These are phyloP conservation scores for Penaeus japonicus DNA, from an alignment of 1,140 invertebrate species.

Conservation along the genomic window DNA sequence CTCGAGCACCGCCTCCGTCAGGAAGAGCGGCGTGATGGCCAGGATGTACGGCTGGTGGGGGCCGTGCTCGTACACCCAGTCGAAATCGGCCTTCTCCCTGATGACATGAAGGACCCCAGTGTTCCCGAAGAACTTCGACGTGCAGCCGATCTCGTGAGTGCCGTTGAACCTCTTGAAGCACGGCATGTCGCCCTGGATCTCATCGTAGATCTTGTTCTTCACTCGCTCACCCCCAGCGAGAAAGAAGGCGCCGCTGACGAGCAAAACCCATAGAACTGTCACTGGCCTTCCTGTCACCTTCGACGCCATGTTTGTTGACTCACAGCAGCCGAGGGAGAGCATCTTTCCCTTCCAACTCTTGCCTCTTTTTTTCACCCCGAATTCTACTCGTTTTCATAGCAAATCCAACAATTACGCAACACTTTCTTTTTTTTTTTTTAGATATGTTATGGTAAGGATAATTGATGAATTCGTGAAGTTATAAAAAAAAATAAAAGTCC, in stretches of 20 bases:
- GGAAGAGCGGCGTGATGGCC: conserved; percentile 60
- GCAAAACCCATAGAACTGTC: background rate
- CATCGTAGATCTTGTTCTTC: conserved; percentile 82
- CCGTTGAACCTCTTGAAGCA: conserved; percentile 90
- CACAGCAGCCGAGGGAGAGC: no score
- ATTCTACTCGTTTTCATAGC: no score
- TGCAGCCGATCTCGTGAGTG: conserved; percentile 91
- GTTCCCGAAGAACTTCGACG: conserved; percentile 81
- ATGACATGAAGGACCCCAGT: conserved; percentile 85
- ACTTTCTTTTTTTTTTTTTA: no score
- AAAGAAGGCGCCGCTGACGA: background rate
- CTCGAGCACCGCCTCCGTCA: conserved; percentile 63
- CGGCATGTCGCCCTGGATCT: conserved; percentile 74
- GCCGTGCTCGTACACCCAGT: conserved; percentile 76
- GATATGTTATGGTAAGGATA: no score
- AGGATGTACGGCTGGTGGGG: conserved; percentile 66
- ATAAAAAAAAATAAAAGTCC: no score
- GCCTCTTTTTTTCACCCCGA: no score
- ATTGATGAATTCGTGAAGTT: no score
- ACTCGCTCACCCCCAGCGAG: conserved; percentile 68
- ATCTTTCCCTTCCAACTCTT: no score
- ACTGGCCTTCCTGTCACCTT: background rate
- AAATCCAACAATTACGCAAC: no score
- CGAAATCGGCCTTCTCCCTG: conserved; percentile 70
- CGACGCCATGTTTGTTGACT: conserved; percentile 51